A percentile compares a stretch with the other conserved stretches of the same genome.
These are phyloP conservation scores for Menidia beryllina DNA, from an alignment of 2,113 vertebrate species.

Conservation along the genomic window DNA sequence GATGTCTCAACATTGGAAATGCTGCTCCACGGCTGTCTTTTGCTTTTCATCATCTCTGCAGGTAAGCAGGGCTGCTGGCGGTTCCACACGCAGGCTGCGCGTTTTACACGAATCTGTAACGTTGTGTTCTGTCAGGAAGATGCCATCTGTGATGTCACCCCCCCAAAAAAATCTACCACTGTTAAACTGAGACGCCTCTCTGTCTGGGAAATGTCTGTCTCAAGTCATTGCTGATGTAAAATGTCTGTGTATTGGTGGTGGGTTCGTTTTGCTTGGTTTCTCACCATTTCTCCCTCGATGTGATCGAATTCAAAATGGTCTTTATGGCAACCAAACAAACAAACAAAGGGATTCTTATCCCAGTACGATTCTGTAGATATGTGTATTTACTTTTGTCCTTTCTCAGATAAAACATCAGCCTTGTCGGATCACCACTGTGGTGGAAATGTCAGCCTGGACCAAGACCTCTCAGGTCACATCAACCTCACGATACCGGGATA, in stretches of 20 bases:
- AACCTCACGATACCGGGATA: conserved; percentile 42
- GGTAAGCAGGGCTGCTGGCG: conserved; percentile 68
- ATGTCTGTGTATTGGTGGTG: too few relatives aligned
- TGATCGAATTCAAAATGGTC: neutral
- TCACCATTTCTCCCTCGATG: neutral
- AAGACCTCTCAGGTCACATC: conserved; percentile 37
- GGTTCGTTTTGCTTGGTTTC: neutral
- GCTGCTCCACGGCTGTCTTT: conserved; percentile 71
- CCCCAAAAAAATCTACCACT: too few relatives aligned
- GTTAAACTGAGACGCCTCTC: too few relatives aligned
- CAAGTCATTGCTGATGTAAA: too few relatives aligned
- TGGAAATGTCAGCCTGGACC: conserved; percentile 56
- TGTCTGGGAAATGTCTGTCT: too few relatives aligned
- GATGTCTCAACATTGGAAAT: conserved; percentile 81
- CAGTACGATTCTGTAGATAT: neutral
- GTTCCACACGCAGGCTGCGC: too few relatives aligned
- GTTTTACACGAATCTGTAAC: neutral
- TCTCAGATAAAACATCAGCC: conserved; percentile 49
- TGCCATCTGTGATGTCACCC: too few relatives aligned
- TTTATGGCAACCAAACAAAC: neutral
- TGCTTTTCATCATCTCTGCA: conserved; percentile 74
- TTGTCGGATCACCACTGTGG: conserved; percentile 29
- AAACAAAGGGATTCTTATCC: neutral
- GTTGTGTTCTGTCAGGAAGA: too few relatives aligned
- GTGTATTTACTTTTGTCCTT: neutral